Evolutionary conservation across 1,140 invertebrate genomes (phyloP), one percentile per base, ranked within the genome.

Genomic region (Zaprionus davidi): DNA sequence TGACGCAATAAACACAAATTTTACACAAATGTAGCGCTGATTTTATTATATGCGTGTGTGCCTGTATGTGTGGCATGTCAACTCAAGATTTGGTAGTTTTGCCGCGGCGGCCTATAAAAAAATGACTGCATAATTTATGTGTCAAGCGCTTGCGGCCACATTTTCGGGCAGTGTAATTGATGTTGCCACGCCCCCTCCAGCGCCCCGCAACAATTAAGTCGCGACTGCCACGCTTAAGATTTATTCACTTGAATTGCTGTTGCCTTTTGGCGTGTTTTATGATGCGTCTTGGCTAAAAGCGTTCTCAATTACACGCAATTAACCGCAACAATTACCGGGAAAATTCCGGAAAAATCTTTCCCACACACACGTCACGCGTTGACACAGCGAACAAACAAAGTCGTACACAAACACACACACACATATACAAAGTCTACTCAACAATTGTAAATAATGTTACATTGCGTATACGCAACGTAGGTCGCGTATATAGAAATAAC

Each of bases 1-100:
- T 88, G 74, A 70, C 78, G 84, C 84, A 87, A 87, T 87, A 78
- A 87, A 87, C 84, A 88, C 81, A 86, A 81, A 90, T 90, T 88
- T 88, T 84, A 81, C 81, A 88, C 84, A 90, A 88, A 81, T 79
- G 85, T 76, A 75, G 28, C 60, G 26, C 60, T 28, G 60, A 59
- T 76, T 71, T 76, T 38, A 44, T 41, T 38, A 7, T 22, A n/a
- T 49, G 51, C n/a, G 4, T 38, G 24, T 31, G 31, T n/a, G 28
- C 28, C 28, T 7, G 28, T 31, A 9, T 46, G 34, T 36, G 20
- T 65, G 51, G 57, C 46, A 53, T 66, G 69, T 62, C 59, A 63
- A 74, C 36, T 46, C 36, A 36, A 51, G 49, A 20, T 51, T 59
- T 60, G 51, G 67, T 64, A 70, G 58, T 71, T 71, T 71, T 31